Base-by-base conservation (phyloP, 2,888 invertebrate genomes). In the Polietes domitor region DNA sequence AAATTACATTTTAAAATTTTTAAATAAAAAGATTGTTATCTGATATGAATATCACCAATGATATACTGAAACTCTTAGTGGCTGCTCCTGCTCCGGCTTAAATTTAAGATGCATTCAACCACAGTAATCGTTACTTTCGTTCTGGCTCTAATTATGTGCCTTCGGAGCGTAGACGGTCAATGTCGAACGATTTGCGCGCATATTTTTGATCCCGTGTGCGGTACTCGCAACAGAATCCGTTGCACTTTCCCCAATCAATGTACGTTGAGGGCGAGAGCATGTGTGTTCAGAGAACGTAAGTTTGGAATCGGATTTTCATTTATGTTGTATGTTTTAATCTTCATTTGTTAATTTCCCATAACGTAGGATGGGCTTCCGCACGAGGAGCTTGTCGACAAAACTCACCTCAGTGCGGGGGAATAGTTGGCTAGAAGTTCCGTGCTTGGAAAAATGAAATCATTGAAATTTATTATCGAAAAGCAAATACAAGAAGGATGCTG, bases 231-330 rank as follows among this genome's bases (percentile, higher is more conserved):
- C 32, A 7, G 6, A 2, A 47, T 71, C 9, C 43, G n/a, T 21
- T 71, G 77, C 70, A 77, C 70, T 5, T 77, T 71, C 9, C 10
- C 47, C 9, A 77, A 71, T 32, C 0, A 0, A 9, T 77, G 77
- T 17, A 0, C 10, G 1, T 58, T 77, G 15, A 17, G 12, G 15
- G 43, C 28, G 0, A 37, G 41, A 10, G 32, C 19, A 0, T 77
- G 76, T 58, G 17, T 43, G 50, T 12, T 32, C 15, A 55, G 65
- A 12, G 58, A 70, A 68, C 19, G 76, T 77, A 77, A 68, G 76
- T 77, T 32, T 68, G n/a, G 24, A 58, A 26, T 58, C 6, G 15
- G 2, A 41, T 32, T 32, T 32, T 9, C 5, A 32, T 6, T 4
- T 6, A n/a, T 32, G 32, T n/a, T n/a, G n/a, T n/a, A n/a, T n/a